Evolutionary conservation across 2,113 vertebrate genomes (phyloP).

Genomic region (Glareola pratincola): DNA sequence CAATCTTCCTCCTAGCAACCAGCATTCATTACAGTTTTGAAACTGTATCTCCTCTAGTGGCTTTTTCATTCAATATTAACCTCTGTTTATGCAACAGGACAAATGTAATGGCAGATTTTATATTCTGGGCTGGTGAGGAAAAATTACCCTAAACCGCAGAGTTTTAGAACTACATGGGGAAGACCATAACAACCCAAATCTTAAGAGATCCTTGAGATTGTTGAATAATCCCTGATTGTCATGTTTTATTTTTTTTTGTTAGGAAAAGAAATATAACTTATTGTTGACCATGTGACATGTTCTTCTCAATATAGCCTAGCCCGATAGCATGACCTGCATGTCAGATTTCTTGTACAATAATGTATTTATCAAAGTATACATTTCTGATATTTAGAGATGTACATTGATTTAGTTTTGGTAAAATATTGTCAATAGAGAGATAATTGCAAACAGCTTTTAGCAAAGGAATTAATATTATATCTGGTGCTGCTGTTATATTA

Average conservation of each 20-base stretch:
- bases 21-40: slow-evolving; percentile 43
- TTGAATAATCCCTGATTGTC: slow-evolving; percentile 68
- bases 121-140: slow-evolving; percentile 58
- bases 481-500: slow-evolving; percentile 85
- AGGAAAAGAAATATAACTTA: slow-evolving; percentile 56
- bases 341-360: slow-evolving; percentile 71
- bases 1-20: slow-evolving; percentile 60
- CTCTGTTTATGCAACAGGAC: slow-evolving; percentile 53
- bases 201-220: slow-evolving; percentile 57
- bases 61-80: slow-evolving; percentile 52
- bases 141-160: slow-evolving; percentile 7
- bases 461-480: slow-evolving; percentile 81
- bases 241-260: slow-evolving; percentile 61
- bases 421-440: slow-evolving; percentile 72
- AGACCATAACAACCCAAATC: background rate
- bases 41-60: slow-evolving; percentile 20
- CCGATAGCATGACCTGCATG: slow-evolving; percentile 81
- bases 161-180: slow-evolving; percentile 4
- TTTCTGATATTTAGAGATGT: slow-evolving; percentile 83
- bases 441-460: slow-evolving; percentile 74
- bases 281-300: slow-evolving; percentile 55
- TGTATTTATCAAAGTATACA: slow-evolving; percentile 73
- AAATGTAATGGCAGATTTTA: slow-evolving; percentile 55
- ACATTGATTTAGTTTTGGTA: slow-evolving; percentile 80
- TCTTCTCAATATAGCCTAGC: slow-evolving; percentile 64